Base-by-base conservation (phyloP, 2,797 vertebrate genomes). In the Gallirallus australis region DNA sequence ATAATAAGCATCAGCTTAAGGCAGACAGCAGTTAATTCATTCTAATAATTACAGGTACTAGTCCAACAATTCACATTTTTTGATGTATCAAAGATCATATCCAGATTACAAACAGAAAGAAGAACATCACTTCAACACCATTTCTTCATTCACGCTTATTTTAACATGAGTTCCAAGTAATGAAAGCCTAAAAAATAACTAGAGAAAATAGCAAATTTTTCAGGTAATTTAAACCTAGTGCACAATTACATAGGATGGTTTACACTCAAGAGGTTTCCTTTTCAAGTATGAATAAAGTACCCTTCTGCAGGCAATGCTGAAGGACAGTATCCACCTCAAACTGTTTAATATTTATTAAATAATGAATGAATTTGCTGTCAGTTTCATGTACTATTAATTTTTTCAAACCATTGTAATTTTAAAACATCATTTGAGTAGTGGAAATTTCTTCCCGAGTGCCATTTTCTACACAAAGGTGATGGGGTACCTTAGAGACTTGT, bases 21-120 rank as follows among this genome's bases (percentile, higher is more conserved):
- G 89, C 48, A 94, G 77, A 61, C 33, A 86, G 89, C 53, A 86
- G 12, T 57, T 64, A 92, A 89, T 82, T 93, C 12, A 68, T 64
- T 90, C 66, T 54, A 77, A 60, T 90, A 93, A 86, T 93, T 76
- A 93, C 2, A 28, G 18, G 5, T 84, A 60, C 31, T 61, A 79
- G 17, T 68, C 56, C 30, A 86, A 86, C 53, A 66, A 83, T 63
- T 82, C 66, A 20, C 24, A n/a, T 52, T 64, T 83, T 85, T 53
- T 54, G 12, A 88, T 16, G n/a, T 42, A 89, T 77, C 60, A 80
- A 84, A 95, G 78, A 94, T 85, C 17, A 9, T 63, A 80, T 17
- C 84, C 66, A 77, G 39, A 88, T 61, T 63, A 88, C 48, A 86
- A 94, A 82, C 39, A 80, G 56, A 92, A 86, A 82, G 50, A 20